Percentiles rank a stretch among this genome's conserved stretches.
Evolutionary conservation across 1,140 invertebrate species (phyloP).

Genomic region (Psilanteris sp.): DNA sequence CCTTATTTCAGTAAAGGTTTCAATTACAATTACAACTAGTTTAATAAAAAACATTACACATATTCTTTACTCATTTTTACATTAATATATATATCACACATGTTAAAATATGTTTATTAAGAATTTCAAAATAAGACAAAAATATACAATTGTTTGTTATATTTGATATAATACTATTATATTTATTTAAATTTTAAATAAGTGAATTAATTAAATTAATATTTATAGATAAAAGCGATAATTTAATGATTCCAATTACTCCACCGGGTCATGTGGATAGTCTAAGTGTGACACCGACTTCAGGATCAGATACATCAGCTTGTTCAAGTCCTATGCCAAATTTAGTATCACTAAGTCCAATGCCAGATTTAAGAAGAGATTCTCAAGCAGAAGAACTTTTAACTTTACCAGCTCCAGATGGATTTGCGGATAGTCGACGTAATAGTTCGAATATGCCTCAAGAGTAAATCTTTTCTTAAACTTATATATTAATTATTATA

Average conservation of each 20-base stretch:
- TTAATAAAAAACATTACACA: too few relatives aligned
- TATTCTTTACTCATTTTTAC: too few relatives aligned
- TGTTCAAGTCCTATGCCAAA: conserved; percentile 83
- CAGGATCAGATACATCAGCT: conserved; percentile 79
- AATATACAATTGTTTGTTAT: too few relatives aligned
- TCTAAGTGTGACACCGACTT: conserved; percentile 71
- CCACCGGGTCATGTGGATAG: conserved; percentile 64
- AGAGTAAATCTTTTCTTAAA: conserved; percentile 61
- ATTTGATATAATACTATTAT: too few relatives aligned
- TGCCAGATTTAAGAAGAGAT: conserved; percentile 84
- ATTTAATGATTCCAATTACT: conserved; percentile 66
- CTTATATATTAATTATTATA: background rate
- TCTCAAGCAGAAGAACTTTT: conserved; percentile 82
- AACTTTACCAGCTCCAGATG: conserved; percentile 85
- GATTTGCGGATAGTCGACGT: conserved; percentile 86
- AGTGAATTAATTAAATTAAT: too few relatives aligned
- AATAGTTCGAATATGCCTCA: conserved; percentile 84
- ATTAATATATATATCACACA: too few relatives aligned
- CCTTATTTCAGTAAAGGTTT: conserved; percentile 38
- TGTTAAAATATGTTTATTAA: too few relatives aligned
- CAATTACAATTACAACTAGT: too few relatives aligned
- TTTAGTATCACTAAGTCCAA: conserved; percentile 83
- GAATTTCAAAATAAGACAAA: too few relatives aligned
- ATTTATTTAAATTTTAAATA: too few relatives aligned
- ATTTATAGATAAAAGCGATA: conserved; percentile 64